Evolutionary conservation across 2,888 invertebrate species (phyloP), one percentile per base, ranked within the genome.

Genomic region (Scrobipalpa atriplicella): DNA sequence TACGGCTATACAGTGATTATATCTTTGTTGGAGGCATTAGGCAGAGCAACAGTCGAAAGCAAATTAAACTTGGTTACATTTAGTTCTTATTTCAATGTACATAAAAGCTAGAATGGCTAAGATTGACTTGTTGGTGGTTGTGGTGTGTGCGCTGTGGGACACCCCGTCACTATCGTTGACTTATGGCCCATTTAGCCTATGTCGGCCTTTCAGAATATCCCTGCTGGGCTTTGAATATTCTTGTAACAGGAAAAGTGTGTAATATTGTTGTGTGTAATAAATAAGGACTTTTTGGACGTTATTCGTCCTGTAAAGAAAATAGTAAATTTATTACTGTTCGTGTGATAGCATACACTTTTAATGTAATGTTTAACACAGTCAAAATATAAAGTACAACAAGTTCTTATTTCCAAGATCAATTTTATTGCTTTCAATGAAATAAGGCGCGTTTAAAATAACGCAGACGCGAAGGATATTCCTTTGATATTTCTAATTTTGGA

Each of bases 111-210:
- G 6, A 47, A 47, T 47, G 21, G 58, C 58, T 36, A 36, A 36
- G n/a, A 10, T 11, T 58, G 13, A 18, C 13, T 16, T 10, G 39
- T 10, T 43, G 43, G 41, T n/a, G 36, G 51, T 29, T 52, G 36
- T 63, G 52, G 36, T 63, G 38, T 63, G n/a, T 16, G n/a, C 52
- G 29, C 64, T 39, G 11, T 11, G 64, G 64, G 64, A 64, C 19
- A 54, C 56, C 38, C 38, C 13, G 64, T 56, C 64, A 54, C 39
- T 38, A 54, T 36, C 36, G 39, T 39, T 64, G 64, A 64, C 64
- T 56, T 64, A 64, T 64, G 47, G 52, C 64, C 19, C 64, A 62
- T 62, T 62, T 62, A 62, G 47, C 43, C 19, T 19, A 51, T 29
- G 38, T 38, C 58, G 58, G 62, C 47, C 19, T 47, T 47, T 62